Percentiles rank a stretch among this genome's conserved stretches.
These are phyloP conservation scores for Ascaphus truei DNA, from an alignment of 2,113 vertebrate genomes.

Conservation along the genomic window DNA sequence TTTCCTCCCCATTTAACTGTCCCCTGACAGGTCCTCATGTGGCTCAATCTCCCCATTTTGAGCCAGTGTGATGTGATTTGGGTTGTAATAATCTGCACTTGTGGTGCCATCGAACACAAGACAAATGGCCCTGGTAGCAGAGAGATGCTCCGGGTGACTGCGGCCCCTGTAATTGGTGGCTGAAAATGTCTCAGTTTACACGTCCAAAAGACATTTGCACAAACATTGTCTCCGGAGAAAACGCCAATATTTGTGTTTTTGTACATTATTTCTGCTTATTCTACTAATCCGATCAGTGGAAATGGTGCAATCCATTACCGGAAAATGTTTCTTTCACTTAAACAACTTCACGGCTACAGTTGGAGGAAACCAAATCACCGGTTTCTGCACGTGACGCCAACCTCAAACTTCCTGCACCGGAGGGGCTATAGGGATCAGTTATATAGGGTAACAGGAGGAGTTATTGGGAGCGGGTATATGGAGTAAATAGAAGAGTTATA, in stretches of 20 bases:
- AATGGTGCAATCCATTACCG: conserved; percentile 17
- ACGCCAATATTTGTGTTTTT: conserved; percentile 27
- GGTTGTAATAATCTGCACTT: conserved; percentile 20
- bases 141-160: conserved; percentile 9
- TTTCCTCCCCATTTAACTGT: conserved; percentile 8
- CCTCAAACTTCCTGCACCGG: too few species aligned
- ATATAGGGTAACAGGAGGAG: too few species aligned
- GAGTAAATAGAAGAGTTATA: too few species aligned
- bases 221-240: background rate
- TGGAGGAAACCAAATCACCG: too few species aligned
- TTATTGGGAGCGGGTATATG: too few species aligned
- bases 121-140: conserved; percentile 6
- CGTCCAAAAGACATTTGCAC: conserved; percentile 20
- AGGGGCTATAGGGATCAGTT: too few species aligned
- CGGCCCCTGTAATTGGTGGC: background rate
- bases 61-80: conserved; percentile 25
- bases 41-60: background rate
- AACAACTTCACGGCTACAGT: conserved; percentile 4
- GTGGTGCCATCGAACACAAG: conserved; percentile 18
- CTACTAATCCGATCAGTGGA: conserved; percentile 27
- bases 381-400: too few species aligned
- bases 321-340: conserved; percentile 7
- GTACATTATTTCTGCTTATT: conserved; percentile 24
- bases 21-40: background rate
- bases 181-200: conserved; percentile 19